A percentile compares a stretch with the other conserved stretches of the same genome.
phyloP scores from a whole-genome alignment of 2,797 vertebrate genomes.

The Galaxias olidus region DNA sequence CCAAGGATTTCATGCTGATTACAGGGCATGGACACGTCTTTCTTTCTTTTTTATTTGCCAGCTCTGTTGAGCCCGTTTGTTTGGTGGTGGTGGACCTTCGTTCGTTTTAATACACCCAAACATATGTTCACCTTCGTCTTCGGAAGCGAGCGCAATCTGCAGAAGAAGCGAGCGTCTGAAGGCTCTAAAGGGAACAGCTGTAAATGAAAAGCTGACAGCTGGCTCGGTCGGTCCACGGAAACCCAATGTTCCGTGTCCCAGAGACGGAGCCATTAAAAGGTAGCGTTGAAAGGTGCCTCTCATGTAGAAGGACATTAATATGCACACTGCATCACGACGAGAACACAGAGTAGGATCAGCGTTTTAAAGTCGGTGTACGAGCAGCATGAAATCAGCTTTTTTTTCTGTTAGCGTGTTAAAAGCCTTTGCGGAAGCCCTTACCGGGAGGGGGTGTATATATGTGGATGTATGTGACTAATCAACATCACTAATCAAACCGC shows the following conservation, averaged over 20 bases:
- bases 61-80: constrained; percentile 46
- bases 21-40: constrained; percentile 29
- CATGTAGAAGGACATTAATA: constrained; percentile 52
- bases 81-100: constrained; percentile 33
- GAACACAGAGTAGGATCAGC: constrained; percentile 12
- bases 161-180: constrained; percentile 54
- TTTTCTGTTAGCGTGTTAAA: constrained; percentile 10
- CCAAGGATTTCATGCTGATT: constrained; percentile 53
- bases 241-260: constrained; percentile 58
- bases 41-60: constrained; percentile 27
- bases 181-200: constrained; percentile 67
- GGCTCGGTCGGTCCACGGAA: constrained; percentile 63
- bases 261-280: constrained; percentile 53
- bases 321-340: constrained; percentile 34
- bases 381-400: constrained; percentile 10
- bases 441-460: neutral
- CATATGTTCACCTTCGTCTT: constrained; percentile 69
- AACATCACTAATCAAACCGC: neutral
- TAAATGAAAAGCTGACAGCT: constrained; percentile 68
- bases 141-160: constrained; percentile 67
- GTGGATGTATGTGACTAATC: neutral
- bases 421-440: neutral
- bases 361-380: constrained; percentile 13
- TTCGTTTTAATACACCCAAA: constrained; percentile 59
- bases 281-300: constrained; percentile 44